Percentiles rank a stretch among this genome's conserved stretches.
phyloP scores from a whole-genome alignment of 2,797 vertebrate genomes.

The Labeo calbasu region DNA sequence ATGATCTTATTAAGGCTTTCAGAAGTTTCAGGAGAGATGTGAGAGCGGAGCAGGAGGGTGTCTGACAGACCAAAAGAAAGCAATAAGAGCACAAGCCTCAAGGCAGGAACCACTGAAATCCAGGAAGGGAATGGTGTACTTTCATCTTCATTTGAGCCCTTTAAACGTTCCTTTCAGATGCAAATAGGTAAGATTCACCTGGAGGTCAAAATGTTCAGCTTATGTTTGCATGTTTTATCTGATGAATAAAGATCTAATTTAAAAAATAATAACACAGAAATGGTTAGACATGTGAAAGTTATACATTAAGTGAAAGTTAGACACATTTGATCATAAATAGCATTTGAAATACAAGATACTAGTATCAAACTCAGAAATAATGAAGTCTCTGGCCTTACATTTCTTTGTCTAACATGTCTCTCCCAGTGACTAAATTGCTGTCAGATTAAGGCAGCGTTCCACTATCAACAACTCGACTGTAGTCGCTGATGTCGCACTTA shows the following conservation, averaged over 20 bases:
- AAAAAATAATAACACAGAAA: constrained; percentile 46
- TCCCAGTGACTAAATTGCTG: not conserved
- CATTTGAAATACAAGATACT: not conserved
- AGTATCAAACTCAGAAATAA: not conserved
- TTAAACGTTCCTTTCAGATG: constrained; percentile 71
- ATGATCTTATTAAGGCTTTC: constrained; percentile 67
- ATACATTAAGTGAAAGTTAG: not conserved
- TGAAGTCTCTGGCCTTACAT: not conserved
- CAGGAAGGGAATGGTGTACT: constrained; percentile 54
- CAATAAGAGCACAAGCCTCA: constrained; percentile 59
- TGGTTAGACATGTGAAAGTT: not conserved
- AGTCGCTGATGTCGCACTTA: not conserved
- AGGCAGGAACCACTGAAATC: constrained; percentile 60
- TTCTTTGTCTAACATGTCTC: not conserved
- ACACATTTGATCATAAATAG: not conserved
- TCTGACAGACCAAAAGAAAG: constrained; percentile 54
- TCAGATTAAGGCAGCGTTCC: not conserved
- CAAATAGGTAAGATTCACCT: constrained; percentile 70
- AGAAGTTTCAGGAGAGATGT: constrained; percentile 60
- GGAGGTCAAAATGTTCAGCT: constrained; percentile 69
- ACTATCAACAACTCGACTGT: not conserved
- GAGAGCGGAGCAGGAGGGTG: not conserved
- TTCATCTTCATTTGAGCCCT: constrained; percentile 70
- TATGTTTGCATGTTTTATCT: constrained; percentile 43
- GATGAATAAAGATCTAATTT: constrained; percentile 69